Evolutionary conservation across 2,888 invertebrate genomes (phyloP), one percentile per base, ranked within the genome.

Genomic region (Eupeodes latifasciatus): DNA sequence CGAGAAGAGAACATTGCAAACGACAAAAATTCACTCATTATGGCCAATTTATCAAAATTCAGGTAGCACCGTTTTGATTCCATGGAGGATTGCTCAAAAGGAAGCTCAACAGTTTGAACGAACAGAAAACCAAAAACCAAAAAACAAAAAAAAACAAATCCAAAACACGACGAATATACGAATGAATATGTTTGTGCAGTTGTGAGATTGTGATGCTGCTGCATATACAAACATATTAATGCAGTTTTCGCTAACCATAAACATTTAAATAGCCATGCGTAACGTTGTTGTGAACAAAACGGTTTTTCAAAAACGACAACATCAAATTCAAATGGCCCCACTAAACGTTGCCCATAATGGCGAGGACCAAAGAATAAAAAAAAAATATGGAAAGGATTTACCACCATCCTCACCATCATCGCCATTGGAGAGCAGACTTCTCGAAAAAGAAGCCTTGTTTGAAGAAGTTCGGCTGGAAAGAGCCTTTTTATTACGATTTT

Each of bases 1-100:
- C 40, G 11, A 62, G 62, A 66, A 27, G 14, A 53, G 85, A 81
- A 77, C 81, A 88, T 88, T 78, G 81, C 88, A 88, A 85, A 89
- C 85, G 89, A 89, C 89, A 89, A 89, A 89, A 85, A 89, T 89
- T 89, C 85, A 89, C 89, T 89, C 89, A 89, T 89, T 89, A 89
- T 89, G 79, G 85, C 85, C 89, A 89, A 89, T 89, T 89, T 89
- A 89, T 89, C 89, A 89, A 89, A 89, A 89, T 89, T 89, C 85
- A 89, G 89, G 89, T 89, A 89, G 89, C 89, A 89, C 89, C 78
- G 44, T 75, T 59, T 79, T 66, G 89, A 78, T 85, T 81, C 66
- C 77, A 84, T 51, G 53, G 81, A 81, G 77, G 69, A 88, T 78
- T 88, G 88, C 74, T 85, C 85, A 78, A 85, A 81, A 40, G 62